Base-by-base conservation (phyloP, 2,113 vertebrate genomes). In the Dryoscopus gambensis region DNA sequence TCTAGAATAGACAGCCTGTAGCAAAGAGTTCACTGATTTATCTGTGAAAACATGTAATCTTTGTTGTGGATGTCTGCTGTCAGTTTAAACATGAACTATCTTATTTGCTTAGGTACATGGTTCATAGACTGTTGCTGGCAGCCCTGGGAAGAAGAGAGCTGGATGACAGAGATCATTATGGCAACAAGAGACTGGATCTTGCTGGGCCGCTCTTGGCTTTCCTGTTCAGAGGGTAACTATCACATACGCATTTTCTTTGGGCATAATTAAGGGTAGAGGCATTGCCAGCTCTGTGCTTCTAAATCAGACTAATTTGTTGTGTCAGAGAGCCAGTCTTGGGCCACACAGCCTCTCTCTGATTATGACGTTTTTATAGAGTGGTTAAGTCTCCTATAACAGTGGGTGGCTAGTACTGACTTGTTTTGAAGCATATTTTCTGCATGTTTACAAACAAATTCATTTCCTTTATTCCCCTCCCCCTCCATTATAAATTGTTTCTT, bases 131-230 rank as follows among this genome's bases (percentile, higher is more conserved):
- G 76, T 98, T 99, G 86, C 97, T 99, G 23, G 99, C 99, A 24
- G 99, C 99, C 49, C 98, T 99, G 44, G 99, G 99, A 55, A 98
- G 99, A 93, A 98, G 99, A 94, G 99, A 99, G 95, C 98, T 99
- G 49, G 99, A 99, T 57, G 99, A 99, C 98, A 98, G 99, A 98
- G 99, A 99, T 99, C 99, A 99, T 95, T 99, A 99, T 55, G 99
- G 99, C 94, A 99, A 99, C 97, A 99, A 99, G 97, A 99, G 99
- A 86, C 97, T 99, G 97, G 99, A 99, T 97, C 98, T 99, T n/a
- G 99, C 99, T 10, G 99, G 99, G 31, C 99, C 99, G 0, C 96
- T 99, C 2, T 93, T 99, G 90, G 99, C 99, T 17, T 99, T 99
- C 95, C 98, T 99, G 39, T 99, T 99, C 96, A 98, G 99, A 97